These are phyloP conservation scores for Trematomus bernacchii DNA, from an alignment of 2,797 vertebrate genomes.

Conservation along the genomic window DNA sequence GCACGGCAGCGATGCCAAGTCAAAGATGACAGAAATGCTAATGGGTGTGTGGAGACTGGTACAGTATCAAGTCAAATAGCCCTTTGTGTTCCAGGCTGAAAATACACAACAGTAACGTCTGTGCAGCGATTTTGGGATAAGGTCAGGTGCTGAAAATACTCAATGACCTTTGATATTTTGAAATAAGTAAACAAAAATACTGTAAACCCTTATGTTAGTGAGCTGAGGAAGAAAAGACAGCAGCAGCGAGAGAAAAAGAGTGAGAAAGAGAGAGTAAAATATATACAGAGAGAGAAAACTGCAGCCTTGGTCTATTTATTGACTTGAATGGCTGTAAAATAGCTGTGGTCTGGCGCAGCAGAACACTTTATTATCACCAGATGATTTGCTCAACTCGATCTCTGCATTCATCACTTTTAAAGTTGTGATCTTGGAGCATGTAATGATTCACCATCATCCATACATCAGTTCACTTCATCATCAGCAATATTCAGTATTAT, in stretches of 20 bases:
- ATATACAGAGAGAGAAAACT: conserved; percentile 17
- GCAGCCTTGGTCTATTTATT: conserved; percentile 68
- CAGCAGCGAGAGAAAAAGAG: neutral
- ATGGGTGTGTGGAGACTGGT: conserved; percentile 37
- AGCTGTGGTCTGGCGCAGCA: conserved; percentile 71
- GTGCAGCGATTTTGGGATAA: conserved; percentile 62
- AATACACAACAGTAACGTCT: conserved; percentile 53
- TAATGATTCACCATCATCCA: conserved; percentile 5
- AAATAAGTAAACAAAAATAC: conserved; percentile 53
- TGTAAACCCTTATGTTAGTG: conserved; percentile 48
- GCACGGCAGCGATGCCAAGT: conserved; percentile 31
- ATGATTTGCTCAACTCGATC: conserved; percentile 57
- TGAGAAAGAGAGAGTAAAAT: neutral
- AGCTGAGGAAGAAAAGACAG: conserved; percentile 21
- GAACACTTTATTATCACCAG: conserved; percentile 72
- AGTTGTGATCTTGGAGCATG: conserved; percentile 31
- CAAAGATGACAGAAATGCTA: conserved; percentile 64
- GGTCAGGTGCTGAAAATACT: conserved; percentile 80
- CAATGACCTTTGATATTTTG: conserved; percentile 73
- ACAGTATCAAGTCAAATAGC: conserved; percentile 62
- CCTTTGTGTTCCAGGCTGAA: conserved; percentile 68
- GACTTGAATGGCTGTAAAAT: conserved; percentile 71
- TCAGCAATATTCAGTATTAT: conserved; percentile 22
- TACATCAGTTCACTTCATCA: neutral
- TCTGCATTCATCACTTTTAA: conserved; percentile 41